A percentile compares a stretch with the other conserved stretches of the same genome.
phyloP scores from a whole-genome alignment of 2,797 vertebrate species.

The Dryobates pubescens region DNA sequence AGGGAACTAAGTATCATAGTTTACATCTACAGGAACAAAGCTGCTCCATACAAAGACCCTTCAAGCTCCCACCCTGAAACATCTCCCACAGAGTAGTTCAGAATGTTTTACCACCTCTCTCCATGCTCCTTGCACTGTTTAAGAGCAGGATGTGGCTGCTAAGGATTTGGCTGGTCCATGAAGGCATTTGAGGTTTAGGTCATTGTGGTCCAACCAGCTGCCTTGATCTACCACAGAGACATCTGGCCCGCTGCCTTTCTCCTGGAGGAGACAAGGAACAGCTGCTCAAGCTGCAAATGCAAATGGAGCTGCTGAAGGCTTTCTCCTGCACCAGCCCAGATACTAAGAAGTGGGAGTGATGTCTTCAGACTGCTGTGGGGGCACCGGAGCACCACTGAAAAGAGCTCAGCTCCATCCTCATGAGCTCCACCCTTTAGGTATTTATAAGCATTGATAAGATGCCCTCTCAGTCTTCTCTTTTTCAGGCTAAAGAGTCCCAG shows the following conservation, averaged over 20 bases:
- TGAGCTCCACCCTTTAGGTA: no score
- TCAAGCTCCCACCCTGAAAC: background rate
- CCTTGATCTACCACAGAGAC: background rate
- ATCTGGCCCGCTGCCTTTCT: background rate
- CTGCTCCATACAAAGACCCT: background rate
- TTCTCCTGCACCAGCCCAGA: background rate
- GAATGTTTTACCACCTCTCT: background rate
- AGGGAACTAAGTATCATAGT: background rate
- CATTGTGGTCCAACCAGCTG: background rate
- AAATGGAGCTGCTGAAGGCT: background rate
- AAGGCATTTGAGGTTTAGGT: background rate
- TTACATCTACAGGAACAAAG: background rate
- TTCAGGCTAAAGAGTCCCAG: no score
- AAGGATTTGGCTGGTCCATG: background rate
- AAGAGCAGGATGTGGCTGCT: background rate
- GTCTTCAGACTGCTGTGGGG: background rate
- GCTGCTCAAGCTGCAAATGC: background rate
- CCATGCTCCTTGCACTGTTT: background rate
- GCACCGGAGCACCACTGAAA: no score
- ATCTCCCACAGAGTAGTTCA: background rate
- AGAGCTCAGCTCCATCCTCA: no score
- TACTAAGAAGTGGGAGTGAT: accelerated
- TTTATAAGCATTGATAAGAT: no score
- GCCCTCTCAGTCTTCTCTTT: no score
- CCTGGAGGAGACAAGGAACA: background rate